phyloP scores from a whole-genome alignment of 2,888 invertebrate genomes.

The Tuta absoluta region DNA sequence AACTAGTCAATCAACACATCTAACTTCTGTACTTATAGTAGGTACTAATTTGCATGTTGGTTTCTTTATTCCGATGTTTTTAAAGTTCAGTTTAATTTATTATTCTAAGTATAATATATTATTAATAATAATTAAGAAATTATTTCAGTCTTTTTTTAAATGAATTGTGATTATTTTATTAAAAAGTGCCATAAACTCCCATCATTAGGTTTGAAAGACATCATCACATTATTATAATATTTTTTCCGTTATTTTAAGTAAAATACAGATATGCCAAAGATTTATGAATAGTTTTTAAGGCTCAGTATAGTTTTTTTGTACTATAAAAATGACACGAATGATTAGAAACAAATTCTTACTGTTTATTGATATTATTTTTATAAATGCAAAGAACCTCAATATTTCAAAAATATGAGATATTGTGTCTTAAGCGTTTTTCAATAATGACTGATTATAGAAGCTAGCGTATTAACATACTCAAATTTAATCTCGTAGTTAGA shows the following conservation, averaged over 20 bases:
- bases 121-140: slow-evolving; percentile 22
- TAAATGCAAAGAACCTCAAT: slow-evolving; percentile 70
- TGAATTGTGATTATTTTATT: slow-evolving; percentile 17
- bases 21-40: no score
- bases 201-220: slow-evolving; percentile 41
- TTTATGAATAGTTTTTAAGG: slow-evolving; percentile 71
- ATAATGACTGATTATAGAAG: slow-evolving; percentile 69
- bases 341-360: slow-evolving; percentile 74
- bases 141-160: neutral
- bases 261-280: slow-evolving; percentile 74
- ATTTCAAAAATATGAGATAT: slow-evolving; percentile 61
- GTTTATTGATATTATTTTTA: slow-evolving; percentile 71
- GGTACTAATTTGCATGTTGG: no score
- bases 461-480: slow-evolving; percentile 52
- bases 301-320: slow-evolving; percentile 53
- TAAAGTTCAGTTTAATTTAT: no score
- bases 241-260: slow-evolving; percentile 57
- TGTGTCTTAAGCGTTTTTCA: slow-evolving; percentile 62
- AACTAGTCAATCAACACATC: slow-evolving; percentile 3
- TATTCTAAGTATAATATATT: neutral
- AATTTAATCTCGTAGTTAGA: slow-evolving; percentile 38
- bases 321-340: slow-evolving; percentile 76
- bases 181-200: slow-evolving; percentile 51
- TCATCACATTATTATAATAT: slow-evolving; percentile 57
- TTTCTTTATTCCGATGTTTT: no score